phyloP scores from a whole-genome alignment of 1,140 invertebrate genomes.

The Pogonus chalceus region DNA sequence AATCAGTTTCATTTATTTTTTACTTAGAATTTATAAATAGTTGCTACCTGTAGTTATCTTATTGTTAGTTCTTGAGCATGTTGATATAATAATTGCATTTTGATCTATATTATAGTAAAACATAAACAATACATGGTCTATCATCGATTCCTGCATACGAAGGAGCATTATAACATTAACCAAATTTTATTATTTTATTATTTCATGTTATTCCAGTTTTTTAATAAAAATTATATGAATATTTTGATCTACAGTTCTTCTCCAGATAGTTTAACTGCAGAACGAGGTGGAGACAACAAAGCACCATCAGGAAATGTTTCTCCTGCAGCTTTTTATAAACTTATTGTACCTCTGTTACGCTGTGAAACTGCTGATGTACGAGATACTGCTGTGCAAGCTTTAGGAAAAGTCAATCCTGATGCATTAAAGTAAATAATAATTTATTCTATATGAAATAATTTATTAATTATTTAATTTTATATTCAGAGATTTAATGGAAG shows the following conservation, averaged over 20 bases:
- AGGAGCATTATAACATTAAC: not conserved
- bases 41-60: too few relatives aligned
- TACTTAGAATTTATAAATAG: too few relatives aligned
- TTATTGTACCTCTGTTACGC: slow-evolving; percentile 76
- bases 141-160: too few relatives aligned
- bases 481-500: slow-evolving; percentile 89
- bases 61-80: too few relatives aligned
- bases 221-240: not conserved
- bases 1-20: too few relatives aligned
- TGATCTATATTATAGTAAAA: too few relatives aligned
- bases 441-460: too few relatives aligned
- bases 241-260: slow-evolving; percentile 52
- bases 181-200: too few relatives aligned
- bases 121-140: too few relatives aligned
- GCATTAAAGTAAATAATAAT: slow-evolving; percentile 87
- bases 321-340: slow-evolving; percentile 79
- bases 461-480: slow-evolving; percentile 13
- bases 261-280: slow-evolving; percentile 72
- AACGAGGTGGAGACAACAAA: slow-evolving; percentile 58
- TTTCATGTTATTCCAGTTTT: too few relatives aligned
- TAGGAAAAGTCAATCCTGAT: slow-evolving; percentile 86
- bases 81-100: too few relatives aligned
- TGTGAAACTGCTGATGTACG: slow-evolving; percentile 89
- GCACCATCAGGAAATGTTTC: slow-evolving; percentile 51
- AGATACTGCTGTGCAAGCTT: slow-evolving; percentile 83